These are phyloP conservation scores for Chelon labrosus DNA, from an alignment of 2,797 vertebrate genomes.

Conservation along the genomic window DNA sequence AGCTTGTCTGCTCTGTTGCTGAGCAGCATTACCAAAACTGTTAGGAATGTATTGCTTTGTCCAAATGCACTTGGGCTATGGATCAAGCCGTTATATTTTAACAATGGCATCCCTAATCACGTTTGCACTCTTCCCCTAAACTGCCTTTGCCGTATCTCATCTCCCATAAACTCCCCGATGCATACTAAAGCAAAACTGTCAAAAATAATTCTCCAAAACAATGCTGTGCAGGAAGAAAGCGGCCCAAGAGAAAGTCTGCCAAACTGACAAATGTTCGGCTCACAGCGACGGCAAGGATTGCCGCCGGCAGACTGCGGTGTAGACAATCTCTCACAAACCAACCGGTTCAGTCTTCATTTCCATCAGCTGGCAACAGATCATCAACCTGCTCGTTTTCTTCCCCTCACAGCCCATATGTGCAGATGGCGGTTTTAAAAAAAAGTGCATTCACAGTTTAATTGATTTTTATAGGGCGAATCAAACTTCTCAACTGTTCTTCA, in stretches of 20 bases:
- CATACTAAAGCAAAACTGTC: slow-evolving; percentile 50
- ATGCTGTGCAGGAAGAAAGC: slow-evolving; percentile 27
- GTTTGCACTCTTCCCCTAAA: slow-evolving; percentile 24
- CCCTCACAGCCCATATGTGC: slow-evolving; percentile 18
- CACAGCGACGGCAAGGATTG: slow-evolving; percentile 31
- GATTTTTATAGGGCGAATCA: slow-evolving; percentile 22
- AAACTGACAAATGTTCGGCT: slow-evolving; percentile 52
- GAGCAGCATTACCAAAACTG: slow-evolving; percentile 15
- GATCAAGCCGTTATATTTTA: slow-evolving; percentile 14
- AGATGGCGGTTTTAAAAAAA: slow-evolving; percentile 29
- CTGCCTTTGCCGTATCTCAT: slow-evolving; percentile 37
- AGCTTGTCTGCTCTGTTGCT: slow-evolving; percentile 8
- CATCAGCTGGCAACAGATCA: slow-evolving; percentile 46
- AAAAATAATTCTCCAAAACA: slow-evolving; percentile 56
- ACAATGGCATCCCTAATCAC: slow-evolving; percentile 32
- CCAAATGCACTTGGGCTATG: slow-evolving; percentile 31
- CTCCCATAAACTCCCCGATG: slow-evolving; percentile 45
- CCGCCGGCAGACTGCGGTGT: slow-evolving; percentile 35
- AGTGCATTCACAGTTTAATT: slow-evolving; percentile 4
- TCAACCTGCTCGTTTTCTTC: slow-evolving; percentile 35
- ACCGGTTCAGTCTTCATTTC: slow-evolving; percentile 46
- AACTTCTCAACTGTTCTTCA: slow-evolving; percentile 8
- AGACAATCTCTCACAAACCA: slow-evolving; percentile 29
- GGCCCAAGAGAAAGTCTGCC: slow-evolving; percentile 38
- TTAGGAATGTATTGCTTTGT: slow-evolving; percentile 24